phyloP scores from a whole-genome alignment of 2,797 vertebrate genomes.

The Lateolabrax maculatus region DNA sequence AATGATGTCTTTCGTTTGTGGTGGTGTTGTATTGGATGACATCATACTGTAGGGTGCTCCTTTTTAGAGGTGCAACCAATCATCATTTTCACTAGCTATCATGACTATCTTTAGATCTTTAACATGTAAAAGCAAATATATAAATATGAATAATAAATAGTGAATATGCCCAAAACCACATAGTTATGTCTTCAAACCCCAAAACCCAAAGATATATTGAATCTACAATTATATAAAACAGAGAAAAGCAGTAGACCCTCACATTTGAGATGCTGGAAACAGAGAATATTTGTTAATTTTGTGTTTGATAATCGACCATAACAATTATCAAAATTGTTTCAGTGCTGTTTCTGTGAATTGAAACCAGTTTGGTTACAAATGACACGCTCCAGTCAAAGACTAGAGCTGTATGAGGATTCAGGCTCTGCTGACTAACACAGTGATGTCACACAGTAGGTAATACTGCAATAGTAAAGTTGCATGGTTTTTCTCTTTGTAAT shows the following conservation, averaged over 20 bases:
- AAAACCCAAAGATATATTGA: background rate
- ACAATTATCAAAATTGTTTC: background rate
- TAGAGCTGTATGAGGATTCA: constrained; percentile 1
- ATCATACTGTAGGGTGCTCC: constrained; percentile 13
- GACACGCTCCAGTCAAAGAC: background rate
- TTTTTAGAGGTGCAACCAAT: background rate
- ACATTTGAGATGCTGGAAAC: background rate
- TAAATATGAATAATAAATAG: background rate
- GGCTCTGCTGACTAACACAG: constrained; percentile 30
- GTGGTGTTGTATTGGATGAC: constrained; percentile 15
- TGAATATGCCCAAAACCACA: background rate
- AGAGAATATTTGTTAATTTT: too few relatives aligned
- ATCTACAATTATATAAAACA: background rate
- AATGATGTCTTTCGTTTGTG: background rate
- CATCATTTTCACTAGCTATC: background rate
- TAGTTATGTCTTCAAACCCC: background rate
- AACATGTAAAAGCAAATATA: background rate
- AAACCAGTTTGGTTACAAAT: background rate
- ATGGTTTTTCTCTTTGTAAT: background rate
- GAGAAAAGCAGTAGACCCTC: background rate
- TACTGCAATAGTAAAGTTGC: background rate
- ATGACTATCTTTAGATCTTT: background rate
- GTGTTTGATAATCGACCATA: background rate
- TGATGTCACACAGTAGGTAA: constrained; percentile 25
- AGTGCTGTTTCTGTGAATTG: background rate